Conservation (phyloP, 2,888 invertebrate species). For the Cepaea hortensis region DNA sequence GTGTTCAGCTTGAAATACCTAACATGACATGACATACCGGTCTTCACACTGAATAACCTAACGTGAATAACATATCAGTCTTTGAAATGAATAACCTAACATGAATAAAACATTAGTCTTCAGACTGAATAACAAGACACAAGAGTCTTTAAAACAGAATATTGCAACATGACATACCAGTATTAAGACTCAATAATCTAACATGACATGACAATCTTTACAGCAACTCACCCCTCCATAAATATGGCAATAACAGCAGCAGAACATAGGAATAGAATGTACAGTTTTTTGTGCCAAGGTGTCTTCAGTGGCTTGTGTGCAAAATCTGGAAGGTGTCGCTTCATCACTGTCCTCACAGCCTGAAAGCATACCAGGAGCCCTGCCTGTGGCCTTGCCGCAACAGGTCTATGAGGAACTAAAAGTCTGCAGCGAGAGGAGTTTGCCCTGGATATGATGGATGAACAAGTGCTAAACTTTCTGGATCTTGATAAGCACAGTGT, state of each 20-base stretch:
- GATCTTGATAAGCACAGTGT: neutral
- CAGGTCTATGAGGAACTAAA: neutral
- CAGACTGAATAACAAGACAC: neutral
- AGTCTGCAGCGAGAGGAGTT: neutral
- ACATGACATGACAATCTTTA: constrained; percentile 28
- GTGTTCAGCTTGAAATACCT: too few relatives aligned
- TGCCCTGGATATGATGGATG: neutral
- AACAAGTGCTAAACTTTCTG: neutral
- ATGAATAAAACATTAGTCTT: too few relatives aligned
- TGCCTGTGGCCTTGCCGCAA: neutral
- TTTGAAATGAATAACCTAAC: too few relatives aligned
- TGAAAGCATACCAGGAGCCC: constrained; percentile 5
- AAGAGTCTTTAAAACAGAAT: neutral
- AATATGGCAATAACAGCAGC: constrained; percentile 42
- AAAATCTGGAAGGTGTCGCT: constrained; percentile 51
- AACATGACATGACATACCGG: too few relatives aligned
- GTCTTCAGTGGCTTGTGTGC: constrained; percentile 51
- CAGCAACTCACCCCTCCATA: constrained; percentile 53
- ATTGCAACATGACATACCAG: too few relatives aligned
- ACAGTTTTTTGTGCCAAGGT: constrained; percentile 31
- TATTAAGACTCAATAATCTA: constrained; percentile 13
- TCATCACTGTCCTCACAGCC: constrained; percentile 26
- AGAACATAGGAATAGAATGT: constrained; percentile 33
- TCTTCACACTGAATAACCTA: too few relatives aligned
- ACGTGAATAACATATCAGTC: too few relatives aligned